Percentiles rank a stretch among this genome's conserved stretches.
Evolutionary conservation across 2,113 vertebrate species (phyloP).

Genomic region (human): GRCh38 chr5:164779001-164779500

Average conservation of each 20-base stretch:
- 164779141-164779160: neutral
- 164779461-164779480: neutral
- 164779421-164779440: neutral
- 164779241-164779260: too few relatives aligned
- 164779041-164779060: too few relatives aligned
- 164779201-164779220: neutral
- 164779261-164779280: too few relatives aligned
- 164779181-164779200: neutral
- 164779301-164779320: too few relatives aligned
- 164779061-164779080: neutral
- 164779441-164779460: neutral
- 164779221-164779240: too few relatives aligned
- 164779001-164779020: too few relatives aligned
- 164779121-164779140: neutral
- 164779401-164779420: too few relatives aligned
- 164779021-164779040: too few relatives aligned
- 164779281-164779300: too few relatives aligned
- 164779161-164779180: neutral
- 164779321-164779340: too few relatives aligned
- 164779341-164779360: too few relatives aligned
- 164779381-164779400: neutral
- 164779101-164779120: neutral
- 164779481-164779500: neutral
- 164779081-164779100: neutral
- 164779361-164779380: neutral